Conservation (phyloP, 92 coral and sea anemone species). For the Epizoanthus illoricatus region DNA sequence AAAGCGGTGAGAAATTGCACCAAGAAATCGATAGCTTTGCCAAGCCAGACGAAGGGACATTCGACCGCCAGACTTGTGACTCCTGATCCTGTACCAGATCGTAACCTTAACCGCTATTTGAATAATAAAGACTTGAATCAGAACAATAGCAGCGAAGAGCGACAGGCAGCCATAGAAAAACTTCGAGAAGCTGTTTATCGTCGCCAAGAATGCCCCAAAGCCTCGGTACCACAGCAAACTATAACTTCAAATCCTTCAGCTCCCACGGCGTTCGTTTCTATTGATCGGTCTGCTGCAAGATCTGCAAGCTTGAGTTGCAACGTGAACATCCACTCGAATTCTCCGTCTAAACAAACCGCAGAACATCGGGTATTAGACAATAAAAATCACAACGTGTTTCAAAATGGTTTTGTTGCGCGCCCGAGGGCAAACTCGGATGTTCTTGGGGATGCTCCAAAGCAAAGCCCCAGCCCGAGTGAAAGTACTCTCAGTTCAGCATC, state of each 20-base stretch:
- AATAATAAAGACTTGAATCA: slow-evolving; percentile 30
- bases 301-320: slow-evolving; percentile 8
- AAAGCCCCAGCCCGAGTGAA: slow-evolving; percentile 18
- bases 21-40: slow-evolving; percentile 2
- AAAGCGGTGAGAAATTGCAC: slow-evolving; percentile 23
- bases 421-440: slow-evolving; percentile 25
- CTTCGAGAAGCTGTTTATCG: slow-evolving; percentile 17
- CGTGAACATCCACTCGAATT: not conserved
- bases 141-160: slow-evolving; percentile 24
- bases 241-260: not conserved
- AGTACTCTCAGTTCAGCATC: slow-evolving; percentile 16
- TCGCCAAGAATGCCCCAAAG: not conserved
- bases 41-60: slow-evolving; percentile 7
- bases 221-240: not conserved
- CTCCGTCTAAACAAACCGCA: slow-evolving; percentile 2
- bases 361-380: slow-evolving; percentile 12
- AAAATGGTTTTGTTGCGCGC: slow-evolving; percentile 9
- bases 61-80: slow-evolving; percentile 24
- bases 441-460: not conserved
- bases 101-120: slow-evolving; percentile 23
- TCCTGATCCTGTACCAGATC: slow-evolving; percentile 9
- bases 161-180: slow-evolving; percentile 17
- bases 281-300: not conserved
- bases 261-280: not conserved
- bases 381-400: slow-evolving; percentile 9